phyloP scores from a whole-genome alignment of 1,140 invertebrate genomes.

The Heliconius hermathena region DNA sequence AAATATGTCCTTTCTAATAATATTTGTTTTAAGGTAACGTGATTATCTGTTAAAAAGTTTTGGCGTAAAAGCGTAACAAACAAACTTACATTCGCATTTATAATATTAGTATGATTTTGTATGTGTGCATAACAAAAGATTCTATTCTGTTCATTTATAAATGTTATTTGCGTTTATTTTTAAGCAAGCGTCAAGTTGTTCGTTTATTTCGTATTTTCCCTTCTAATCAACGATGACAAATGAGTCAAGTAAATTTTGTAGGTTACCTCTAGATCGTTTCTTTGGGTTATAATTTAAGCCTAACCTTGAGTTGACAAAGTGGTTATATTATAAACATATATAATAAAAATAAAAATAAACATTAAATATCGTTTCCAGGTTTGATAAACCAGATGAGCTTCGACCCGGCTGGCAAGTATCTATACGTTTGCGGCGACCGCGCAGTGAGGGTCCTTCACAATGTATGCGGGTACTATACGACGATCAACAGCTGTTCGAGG shows the following conservation, averaged over 20 bases:
- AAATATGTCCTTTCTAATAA: too few relatives aligned
- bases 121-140: neutral
- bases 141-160: neutral
- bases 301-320: neutral
- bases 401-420: constrained; percentile 87
- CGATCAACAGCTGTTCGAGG: constrained; percentile 85
- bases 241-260: neutral
- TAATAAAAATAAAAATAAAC: constrained; percentile 16
- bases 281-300: neutral
- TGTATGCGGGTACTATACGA: constrained; percentile 88
- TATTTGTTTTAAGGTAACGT: too few relatives aligned
- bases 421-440: constrained; percentile 89
- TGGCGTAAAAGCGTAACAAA: too few relatives aligned
- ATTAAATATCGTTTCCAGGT: constrained; percentile 78
- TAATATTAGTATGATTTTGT: too few relatives aligned
- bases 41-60: too few relatives aligned
- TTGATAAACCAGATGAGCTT: constrained; percentile 87
- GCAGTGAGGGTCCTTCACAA: constrained; percentile 92
- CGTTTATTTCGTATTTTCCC: neutral
- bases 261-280: neutral
- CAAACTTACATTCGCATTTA: too few relatives aligned
- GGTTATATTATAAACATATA: neutral
- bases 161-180: constrained; percentile 6
- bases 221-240: constrained; percentile 3
- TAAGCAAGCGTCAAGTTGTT: neutral